Evolutionary conservation across 2,113 vertebrate species (phyloP), one percentile per base, ranked within the genome.

Genomic region (Lophochroa leadbeateri): DNA sequence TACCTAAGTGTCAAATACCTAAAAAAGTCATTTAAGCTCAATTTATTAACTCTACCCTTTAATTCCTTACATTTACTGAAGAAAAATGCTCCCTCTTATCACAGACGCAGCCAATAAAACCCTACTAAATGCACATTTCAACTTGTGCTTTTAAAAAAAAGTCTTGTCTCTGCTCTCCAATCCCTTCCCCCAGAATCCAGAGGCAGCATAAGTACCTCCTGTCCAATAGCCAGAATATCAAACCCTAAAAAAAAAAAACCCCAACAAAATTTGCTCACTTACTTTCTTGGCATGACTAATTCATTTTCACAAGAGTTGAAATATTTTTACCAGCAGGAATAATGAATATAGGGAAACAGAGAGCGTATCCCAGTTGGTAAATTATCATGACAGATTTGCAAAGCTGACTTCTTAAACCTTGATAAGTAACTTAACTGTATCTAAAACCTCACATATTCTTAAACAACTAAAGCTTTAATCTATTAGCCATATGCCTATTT

Each of bases 401-500:
- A 49, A 55, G 49, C 37, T 82, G 50, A 70, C 49, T 91, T 85
- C 49, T 84, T 67, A 82, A 72, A 90, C 63, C 70, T 77, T 69
- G 87, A 93, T 95, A 96, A 95, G 65, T 24, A 94, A 90, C 39
- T 87, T 86, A 93, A 91, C 58, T 61, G 67, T 63, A 77, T 77
- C 74, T 77, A 63, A 95, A 94, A 29, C 53, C 63, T 67, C 82
- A 90, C 11, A 50, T 63, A 86, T 37, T 81, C 88, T 79, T 89
- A 31, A 88, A 88, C 11, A 80, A 86, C n/a, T 75, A 69, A 82
- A 89, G 74, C 63, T 94, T 94, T 89, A 63, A 63, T 76, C 55
- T 91, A 61, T 86, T 74, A 94, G 58, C 46, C 64, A 87, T 94
- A 94, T 68, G 86, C n/a, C 52, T 83, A 43, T 80, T 94, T 92